A percentile compares a stretch with the other conserved stretches of the same genome.
phyloP scores from a whole-genome alignment of 92 coral and sea anemone species.

The Palythoa grandis region DNA sequence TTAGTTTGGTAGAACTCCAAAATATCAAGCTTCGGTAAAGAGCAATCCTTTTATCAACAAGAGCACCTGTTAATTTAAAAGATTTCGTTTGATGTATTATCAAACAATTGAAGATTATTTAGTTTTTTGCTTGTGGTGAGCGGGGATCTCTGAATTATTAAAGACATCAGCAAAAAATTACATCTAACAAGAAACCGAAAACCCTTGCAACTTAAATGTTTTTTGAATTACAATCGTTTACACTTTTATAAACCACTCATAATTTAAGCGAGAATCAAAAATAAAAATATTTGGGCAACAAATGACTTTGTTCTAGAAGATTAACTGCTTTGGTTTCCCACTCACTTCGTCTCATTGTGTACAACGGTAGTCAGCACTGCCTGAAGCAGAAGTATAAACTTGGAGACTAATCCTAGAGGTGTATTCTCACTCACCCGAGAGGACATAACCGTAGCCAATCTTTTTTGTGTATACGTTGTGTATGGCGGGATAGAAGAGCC shows the following conservation, averaged over 20 bases:
- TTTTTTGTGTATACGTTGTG: slow-evolving; percentile 64
- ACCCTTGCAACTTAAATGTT: not conserved
- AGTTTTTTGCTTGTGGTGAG: slow-evolving; percentile 26
- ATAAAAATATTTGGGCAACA: not conserved
- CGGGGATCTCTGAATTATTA: slow-evolving; percentile 32
- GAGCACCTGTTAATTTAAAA: not conserved
- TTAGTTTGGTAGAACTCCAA: too few relatives aligned
- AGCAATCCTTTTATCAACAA: too few relatives aligned
- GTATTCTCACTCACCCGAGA: slow-evolving; percentile 58
- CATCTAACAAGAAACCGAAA: not conserved
- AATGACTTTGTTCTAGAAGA: not conserved
- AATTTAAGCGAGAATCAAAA: not conserved
- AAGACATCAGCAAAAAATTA: slow-evolving; percentile 4
- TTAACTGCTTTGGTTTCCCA: not conserved
- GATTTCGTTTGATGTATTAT: not conserved
- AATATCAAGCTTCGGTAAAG: too few relatives aligned
- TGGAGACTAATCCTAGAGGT: not conserved
- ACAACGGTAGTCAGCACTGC: not conserved
- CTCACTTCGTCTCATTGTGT: not conserved
- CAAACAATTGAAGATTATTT: not conserved
- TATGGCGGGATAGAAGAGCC: slow-evolving; percentile 77
- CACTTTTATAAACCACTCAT: not conserved
- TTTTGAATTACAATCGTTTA: not conserved
- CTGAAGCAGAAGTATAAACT: not conserved
- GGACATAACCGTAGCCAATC: slow-evolving; percentile 74